Conservation (phyloP, 2,797 vertebrate genomes). For the Perodicticus potto region DNA sequence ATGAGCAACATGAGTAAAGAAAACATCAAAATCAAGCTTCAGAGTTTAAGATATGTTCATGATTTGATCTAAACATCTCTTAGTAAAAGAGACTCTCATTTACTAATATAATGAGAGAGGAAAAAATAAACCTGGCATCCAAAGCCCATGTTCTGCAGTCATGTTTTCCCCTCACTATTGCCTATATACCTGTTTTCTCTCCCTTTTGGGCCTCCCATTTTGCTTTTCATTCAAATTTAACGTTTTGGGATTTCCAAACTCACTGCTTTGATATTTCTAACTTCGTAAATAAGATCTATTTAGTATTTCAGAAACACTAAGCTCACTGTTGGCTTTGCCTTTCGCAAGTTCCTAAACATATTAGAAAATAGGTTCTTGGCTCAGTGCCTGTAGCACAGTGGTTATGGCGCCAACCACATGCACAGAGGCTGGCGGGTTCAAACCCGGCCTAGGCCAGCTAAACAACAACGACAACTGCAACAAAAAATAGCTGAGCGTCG, state of each 20-base stretch:
- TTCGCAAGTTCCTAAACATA: background rate
- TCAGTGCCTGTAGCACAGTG: too few species aligned
- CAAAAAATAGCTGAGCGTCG: too few species aligned
- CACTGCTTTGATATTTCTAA: background rate
- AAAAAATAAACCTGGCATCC: background rate
- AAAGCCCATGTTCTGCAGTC: background rate
- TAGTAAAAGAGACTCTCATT: too few species aligned
- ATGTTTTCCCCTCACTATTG: rapidly evolving
- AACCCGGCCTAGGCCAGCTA: too few species aligned
- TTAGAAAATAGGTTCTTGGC: background rate
- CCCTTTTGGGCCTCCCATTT: background rate
- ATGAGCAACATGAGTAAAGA: background rate
- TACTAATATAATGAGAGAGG: background rate
- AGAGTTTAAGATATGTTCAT: background rate
- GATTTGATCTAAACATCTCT: background rate
- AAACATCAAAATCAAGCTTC: background rate
- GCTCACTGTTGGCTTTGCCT: background rate
- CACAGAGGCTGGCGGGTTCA: too few species aligned
- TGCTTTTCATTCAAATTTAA: background rate
- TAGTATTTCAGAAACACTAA: background rate
- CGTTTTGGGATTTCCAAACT: background rate
- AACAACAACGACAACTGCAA: too few species aligned
- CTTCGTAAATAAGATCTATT: background rate
- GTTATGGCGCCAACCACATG: too few species aligned
- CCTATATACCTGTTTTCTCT: background rate